Evolutionary conservation across 2,797 vertebrate genomes (phyloP), one percentile per base, ranked within the genome.

Genomic region (Diplodus sargus): DNA sequence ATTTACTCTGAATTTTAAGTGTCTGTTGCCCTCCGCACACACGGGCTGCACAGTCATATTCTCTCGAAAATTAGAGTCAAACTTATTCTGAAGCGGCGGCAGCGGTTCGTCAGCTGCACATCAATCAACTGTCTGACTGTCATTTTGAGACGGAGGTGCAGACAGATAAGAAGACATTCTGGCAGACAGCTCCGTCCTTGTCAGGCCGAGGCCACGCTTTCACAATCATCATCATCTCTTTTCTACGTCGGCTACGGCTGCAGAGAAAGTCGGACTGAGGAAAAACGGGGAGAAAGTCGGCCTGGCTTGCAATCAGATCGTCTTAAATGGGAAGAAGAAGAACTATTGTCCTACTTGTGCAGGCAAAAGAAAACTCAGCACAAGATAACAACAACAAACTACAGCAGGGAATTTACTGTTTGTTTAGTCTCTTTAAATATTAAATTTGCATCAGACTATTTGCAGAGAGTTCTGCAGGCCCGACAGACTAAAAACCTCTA

Each of bases 1-100:
- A 90, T 92, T 92, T 81, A 92, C 68, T 59, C 58, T 20, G 71
- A 86, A 63, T 78, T 81, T 65, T 42, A 53, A 59, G 74, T 42
- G 72, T 28, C 54, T 48, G 68, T 61, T 70, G 9, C 56, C 56
- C 60, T 56, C 4, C 52, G 51, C n/a, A 39, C 43, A 69, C 57
- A 49, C 54, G 78, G 10, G 60, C n/a, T 45, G 39, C 61, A 82
- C 39, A 84, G 13, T 74, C 54, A 17, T 14, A 22, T 39, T 66
- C 62, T 53, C 68, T 70, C 62, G n/a, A 61, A 67, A 85, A 79
- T 39, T 39, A 16, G 20, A 75, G 60, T 68, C 73, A 70, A 70
- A 70, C 57, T 62, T n/a, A 58, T 74, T 83, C 52, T 49, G 59
- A 5, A 58, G n/a, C 73, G 60, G 18, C 22, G 56, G 28, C 28